A percentile compares a stretch with the other conserved stretches of the same genome.
Evolutionary conservation across 2,113 vertebrate genomes (phyloP).

Genomic region (Gadus chalcogrammus): DNA sequence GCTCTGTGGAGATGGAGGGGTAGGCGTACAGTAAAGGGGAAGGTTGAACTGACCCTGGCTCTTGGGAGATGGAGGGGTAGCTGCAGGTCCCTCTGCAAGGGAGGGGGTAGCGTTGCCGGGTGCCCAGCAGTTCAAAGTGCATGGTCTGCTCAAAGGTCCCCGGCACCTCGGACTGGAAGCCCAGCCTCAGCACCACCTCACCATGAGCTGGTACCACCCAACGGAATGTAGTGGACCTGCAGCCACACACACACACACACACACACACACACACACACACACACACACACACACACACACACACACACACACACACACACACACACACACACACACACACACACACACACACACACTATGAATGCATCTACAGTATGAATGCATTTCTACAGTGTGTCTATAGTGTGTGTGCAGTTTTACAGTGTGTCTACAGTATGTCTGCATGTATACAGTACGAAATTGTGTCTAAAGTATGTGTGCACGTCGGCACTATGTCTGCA

Average conservation of each 20-base stretch:
- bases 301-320: too few species aligned
- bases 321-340: too few species aligned
- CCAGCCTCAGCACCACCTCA: conserved; percentile 72
- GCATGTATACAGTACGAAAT: too few species aligned
- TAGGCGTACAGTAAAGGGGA: conserved; percentile 28
- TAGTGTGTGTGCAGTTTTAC: too few species aligned
- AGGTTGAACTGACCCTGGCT: conserved; percentile 79
- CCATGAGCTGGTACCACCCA: conserved; percentile 80
- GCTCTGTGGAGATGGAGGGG: conserved; percentile 80
- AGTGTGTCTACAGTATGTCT: too few species aligned
- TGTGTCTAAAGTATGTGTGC: too few species aligned
- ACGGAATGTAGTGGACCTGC: conserved; percentile 73
- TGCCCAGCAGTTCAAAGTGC: conserved; percentile 83
- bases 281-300: too few species aligned
- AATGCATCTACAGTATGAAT: not conserved
- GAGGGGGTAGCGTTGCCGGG: conserved; percentile 75
- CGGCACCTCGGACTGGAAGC: conserved; percentile 69
- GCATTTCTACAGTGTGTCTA: too few species aligned
- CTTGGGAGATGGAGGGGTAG: conserved; percentile 81
- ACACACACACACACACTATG: too few species aligned
- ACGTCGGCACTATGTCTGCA: too few species aligned
- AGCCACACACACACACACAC: conserved; percentile 10
- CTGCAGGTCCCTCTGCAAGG: conserved; percentile 75
- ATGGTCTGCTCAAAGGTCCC: conserved; percentile 80
- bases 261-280: not conserved